phyloP scores from a whole-genome alignment of 2,888 invertebrate species.

The Creontiades dilutus region DNA sequence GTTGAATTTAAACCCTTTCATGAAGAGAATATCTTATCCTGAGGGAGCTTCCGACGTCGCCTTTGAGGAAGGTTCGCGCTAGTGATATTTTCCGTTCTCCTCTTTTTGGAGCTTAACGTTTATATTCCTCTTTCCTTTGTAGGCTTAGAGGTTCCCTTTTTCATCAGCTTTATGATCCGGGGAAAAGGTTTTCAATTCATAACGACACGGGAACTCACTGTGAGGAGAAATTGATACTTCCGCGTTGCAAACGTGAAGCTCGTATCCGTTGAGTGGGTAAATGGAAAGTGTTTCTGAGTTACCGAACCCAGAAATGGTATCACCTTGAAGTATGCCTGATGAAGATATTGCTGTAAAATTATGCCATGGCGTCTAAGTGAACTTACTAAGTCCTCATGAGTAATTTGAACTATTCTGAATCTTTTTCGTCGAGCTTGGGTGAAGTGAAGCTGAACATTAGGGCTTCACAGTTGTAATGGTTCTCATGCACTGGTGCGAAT shows the following conservation, averaged over 20 bases:
- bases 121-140: slow-evolving; percentile 39
- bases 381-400: too few relatives aligned
- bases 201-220: neutral
- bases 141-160: slow-evolving; percentile 48
- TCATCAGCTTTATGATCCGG: slow-evolving; percentile 49
- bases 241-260: neutral
- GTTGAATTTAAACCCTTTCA: slow-evolving; percentile 52
- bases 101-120: slow-evolving; percentile 38
- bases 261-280: too few relatives aligned
- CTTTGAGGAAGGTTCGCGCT: slow-evolving; percentile 35
- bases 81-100: slow-evolving; percentile 36
- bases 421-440: too few relatives aligned
- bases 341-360: too few relatives aligned
- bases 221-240: slow-evolving; percentile 29
- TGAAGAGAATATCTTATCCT: slow-evolving; percentile 52
- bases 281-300: too few relatives aligned
- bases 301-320: too few relatives aligned
- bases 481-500: too few relatives aligned
- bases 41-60: slow-evolving; percentile 36
- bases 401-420: too few relatives aligned
- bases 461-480: too few relatives aligned
- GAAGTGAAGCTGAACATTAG: too few relatives aligned
- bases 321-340: too few relatives aligned
- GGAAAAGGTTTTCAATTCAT: slow-evolving; percentile 52
- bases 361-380: too few relatives aligned